Percentiles rank a stretch among this genome's conserved stretches.
Conservation (phyloP, 2,113 vertebrate genomes). For the Saguinus imperator region DNA sequence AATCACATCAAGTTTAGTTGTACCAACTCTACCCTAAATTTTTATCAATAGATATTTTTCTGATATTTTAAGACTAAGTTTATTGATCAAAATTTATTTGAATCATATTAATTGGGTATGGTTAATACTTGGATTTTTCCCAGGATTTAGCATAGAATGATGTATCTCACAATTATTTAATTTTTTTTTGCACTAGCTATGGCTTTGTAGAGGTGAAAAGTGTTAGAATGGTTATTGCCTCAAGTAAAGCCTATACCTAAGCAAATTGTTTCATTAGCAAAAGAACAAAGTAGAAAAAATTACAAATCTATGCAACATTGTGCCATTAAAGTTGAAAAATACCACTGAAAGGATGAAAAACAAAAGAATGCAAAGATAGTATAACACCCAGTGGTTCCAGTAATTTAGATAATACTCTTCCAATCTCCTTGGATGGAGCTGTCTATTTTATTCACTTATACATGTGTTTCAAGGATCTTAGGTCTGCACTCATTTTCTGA, state of each 20-base stretch:
- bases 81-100: background rate
- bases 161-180: background rate
- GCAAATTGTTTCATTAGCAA: background rate
- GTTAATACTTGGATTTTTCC: background rate
- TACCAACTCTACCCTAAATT: background rate
- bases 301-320: background rate
- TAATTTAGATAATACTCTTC: background rate
- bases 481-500: background rate
- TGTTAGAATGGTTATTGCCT: background rate
- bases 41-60: background rate
- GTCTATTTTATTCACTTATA: background rate
- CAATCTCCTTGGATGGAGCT: background rate
- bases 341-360: background rate
- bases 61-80: background rate
- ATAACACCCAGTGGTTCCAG: background rate
- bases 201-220: background rate
- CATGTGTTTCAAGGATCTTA: too few species aligned
- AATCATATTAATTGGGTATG: background rate
- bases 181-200: background rate
- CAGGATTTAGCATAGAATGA: background rate
- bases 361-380: background rate
- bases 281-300: background rate
- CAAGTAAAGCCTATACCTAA: background rate
- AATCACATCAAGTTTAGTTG: background rate
- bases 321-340: background rate